Evolutionary conservation across 2,113 vertebrate genomes (phyloP), one percentile per base, ranked within the genome.

Genomic region (Campylomormyrus numenius): DNA sequence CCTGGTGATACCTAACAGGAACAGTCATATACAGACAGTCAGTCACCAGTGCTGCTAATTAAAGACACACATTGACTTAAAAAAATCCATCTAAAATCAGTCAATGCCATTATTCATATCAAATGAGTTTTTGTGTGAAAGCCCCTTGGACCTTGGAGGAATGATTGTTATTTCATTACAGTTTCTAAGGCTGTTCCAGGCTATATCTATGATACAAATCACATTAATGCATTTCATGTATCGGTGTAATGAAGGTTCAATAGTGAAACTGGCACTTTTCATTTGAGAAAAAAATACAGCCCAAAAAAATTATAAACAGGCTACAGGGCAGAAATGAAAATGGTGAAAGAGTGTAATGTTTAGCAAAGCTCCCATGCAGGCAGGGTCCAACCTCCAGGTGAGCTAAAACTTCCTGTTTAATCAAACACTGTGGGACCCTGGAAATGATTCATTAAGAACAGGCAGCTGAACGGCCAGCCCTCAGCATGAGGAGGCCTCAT

Each of bases 391-490:
- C 27, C 27, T 80, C 46, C 88, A 74, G 77, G 48, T 80, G 88
- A 80, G 70, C 21, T 84, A 46, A 66, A 89, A 49, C 27, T 89
- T 89, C 88, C 48, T 80, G 88, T 89, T 89, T 49, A 80, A 89
- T 52, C 88, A 80, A 80, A 53, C 46, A 39, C 88, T 21, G 88
- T 50, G 62, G 46, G 27, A 89, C 70, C 46, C 70, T 89, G 88
- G 88, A 89, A 83, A 89, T 35, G 48, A 52, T 52, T 49, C 45
- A 80, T 24, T 89, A 89, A 80, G 10, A 52, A 80, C 31, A n/a
- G 70, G 62, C 66, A 50, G 88, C 46, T 77, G 13, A 35, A n/a
- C 46, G 48, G 70, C 17, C 88, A 50, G 66, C 62, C 46, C 66
- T 49, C 88, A 89, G 66, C 66, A 15, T 52, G 70, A 24, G 70